A percentile compares a stretch with the other conserved stretches of the same genome.
phyloP scores from a whole-genome alignment of 2,888 invertebrate genomes.

The Eumacrocentrus americanus region DNA sequence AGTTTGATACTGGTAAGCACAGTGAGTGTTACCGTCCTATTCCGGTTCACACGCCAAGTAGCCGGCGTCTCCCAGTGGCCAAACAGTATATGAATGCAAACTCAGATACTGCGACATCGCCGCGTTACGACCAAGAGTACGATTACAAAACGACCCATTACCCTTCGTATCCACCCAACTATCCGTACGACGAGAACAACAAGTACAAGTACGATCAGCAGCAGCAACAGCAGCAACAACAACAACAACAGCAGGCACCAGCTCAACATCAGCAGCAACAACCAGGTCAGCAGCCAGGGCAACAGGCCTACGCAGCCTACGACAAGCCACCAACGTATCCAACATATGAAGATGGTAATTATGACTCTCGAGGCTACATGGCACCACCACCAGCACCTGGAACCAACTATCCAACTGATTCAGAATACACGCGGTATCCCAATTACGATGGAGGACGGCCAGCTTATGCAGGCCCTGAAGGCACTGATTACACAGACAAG shows the following conservation, averaged over 20 bases:
- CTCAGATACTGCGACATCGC: constrained; percentile 42
- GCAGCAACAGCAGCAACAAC: constrained; percentile 26
- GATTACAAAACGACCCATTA: constrained; percentile 60
- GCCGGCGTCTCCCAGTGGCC: constrained; percentile 53
- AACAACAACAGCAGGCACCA: constrained; percentile 20
- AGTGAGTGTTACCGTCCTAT: constrained; percentile 59
- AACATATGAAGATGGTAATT: constrained; percentile 46
- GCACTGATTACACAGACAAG: constrained; percentile 48
- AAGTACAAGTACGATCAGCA: constrained; percentile 53
- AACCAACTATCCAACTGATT: constrained; percentile 43
- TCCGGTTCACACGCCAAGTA: constrained; percentile 57
- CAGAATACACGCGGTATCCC: constrained; percentile 48
- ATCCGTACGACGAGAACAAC: constrained; percentile 56
- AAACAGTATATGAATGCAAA: constrained; percentile 55
- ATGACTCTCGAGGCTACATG: constrained; percentile 45
- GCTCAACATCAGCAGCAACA: constrained; percentile 10
- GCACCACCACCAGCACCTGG: constrained; percentile 29
- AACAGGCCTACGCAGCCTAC: constrained; percentile 42
- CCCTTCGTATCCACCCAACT: constrained; percentile 59
- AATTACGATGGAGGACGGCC: constrained; percentile 41
- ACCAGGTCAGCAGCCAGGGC: constrained; percentile 35
- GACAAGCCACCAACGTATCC: constrained; percentile 44
- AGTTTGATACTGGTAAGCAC: constrained; percentile 59
- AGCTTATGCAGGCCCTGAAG: constrained; percentile 39
- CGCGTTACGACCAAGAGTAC: constrained; percentile 54